phyloP scores from a whole-genome alignment of 2,888 invertebrate genomes.

The Galerucella pusilla region DNA sequence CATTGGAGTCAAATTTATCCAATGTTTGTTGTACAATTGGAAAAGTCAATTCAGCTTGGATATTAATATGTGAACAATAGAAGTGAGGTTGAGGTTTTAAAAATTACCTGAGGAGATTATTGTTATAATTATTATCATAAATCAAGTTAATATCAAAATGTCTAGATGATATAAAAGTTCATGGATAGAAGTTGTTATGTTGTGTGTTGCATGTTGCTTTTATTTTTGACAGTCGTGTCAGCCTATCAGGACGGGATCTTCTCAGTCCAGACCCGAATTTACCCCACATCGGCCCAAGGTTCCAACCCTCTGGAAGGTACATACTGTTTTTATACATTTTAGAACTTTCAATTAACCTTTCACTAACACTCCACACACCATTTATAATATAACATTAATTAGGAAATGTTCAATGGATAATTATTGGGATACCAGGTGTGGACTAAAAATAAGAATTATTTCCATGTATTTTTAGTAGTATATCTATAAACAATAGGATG shows the following conservation, averaged over 20 bases:
- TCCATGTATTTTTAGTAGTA: no score
- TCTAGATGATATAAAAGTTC: neutral
- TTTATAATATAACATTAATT: neutral
- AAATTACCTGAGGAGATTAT: neutral
- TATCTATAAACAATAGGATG: no score
- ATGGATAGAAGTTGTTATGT: constrained; percentile 51
- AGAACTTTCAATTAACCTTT: constrained; percentile 12
- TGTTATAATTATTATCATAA: neutral
- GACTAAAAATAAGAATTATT: neutral
- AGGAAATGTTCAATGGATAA: neutral
- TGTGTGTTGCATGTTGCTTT: constrained; percentile 52
- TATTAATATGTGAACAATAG: no score
- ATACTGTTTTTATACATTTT: constrained; percentile 51
- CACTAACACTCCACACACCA: constrained; percentile 34
- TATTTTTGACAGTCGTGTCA: constrained; percentile 79
- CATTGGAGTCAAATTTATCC: no score
- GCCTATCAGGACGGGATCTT: constrained; percentile 81
- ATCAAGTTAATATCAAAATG: neutral
- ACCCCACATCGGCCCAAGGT: constrained; percentile 91
- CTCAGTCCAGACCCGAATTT: constrained; percentile 83
- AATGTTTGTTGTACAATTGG: no score
- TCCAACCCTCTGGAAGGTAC: constrained; percentile 88
- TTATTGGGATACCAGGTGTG: neutral
- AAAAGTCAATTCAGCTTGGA: no score
- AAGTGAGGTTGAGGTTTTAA: no score